A percentile compares a stretch with the other conserved stretches of the same genome.
Conservation (phyloP, 37 sponge, comb jelly and placozoan genomes). For the Chondrosia reniformis region DNA sequence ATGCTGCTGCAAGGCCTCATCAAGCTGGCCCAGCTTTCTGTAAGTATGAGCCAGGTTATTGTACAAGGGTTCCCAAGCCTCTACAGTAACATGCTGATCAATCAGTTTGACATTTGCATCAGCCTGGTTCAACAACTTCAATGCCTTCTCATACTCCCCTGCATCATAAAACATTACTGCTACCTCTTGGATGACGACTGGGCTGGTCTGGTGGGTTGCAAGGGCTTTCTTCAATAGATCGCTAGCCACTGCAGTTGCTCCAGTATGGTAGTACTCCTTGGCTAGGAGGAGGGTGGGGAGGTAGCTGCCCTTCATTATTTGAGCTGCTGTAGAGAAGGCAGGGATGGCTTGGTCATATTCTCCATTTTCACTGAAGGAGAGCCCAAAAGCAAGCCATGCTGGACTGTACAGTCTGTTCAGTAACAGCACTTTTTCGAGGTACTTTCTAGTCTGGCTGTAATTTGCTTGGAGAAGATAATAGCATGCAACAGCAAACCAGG, state of each 20-base stretch:
- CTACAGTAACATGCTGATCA: slow-evolving; percentile 44
- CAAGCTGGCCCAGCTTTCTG: slow-evolving; percentile 59
- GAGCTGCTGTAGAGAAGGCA: slow-evolving; percentile 75
- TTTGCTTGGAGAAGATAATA: slow-evolving; percentile 59
- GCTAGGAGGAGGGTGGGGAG: slow-evolving; percentile 70
- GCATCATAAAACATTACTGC: slow-evolving; percentile 39
- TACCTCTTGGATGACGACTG: slow-evolving; percentile 65
- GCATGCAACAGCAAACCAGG: slow-evolving; percentile 85
- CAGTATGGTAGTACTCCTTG: slow-evolving; percentile 69
- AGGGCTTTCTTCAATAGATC: slow-evolving; percentile 65
- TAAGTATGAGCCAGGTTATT: slow-evolving; percentile 77
- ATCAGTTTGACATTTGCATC: slow-evolving; percentile 17
- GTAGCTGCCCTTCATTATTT: slow-evolving; percentile 70
- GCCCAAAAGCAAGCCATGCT: slow-evolving; percentile 70
- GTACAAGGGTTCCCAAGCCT: slow-evolving; percentile 74
- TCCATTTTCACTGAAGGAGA: slow-evolving; percentile 63
- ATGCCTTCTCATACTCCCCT: slow-evolving; percentile 35
- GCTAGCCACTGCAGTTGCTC: slow-evolving; percentile 32
- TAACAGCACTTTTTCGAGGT: slow-evolving; percentile 59
- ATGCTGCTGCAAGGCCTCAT: slow-evolving; percentile 46
- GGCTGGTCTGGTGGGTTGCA: slow-evolving; percentile 52
- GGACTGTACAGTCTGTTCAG: slow-evolving; percentile 52
- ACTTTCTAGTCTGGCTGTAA: slow-evolving; percentile 58
- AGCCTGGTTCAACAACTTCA: slow-evolving; percentile 51
- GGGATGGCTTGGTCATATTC: slow-evolving; percentile 86